Evolutionary conservation across 2,888 invertebrate genomes (phyloP), one percentile per base, ranked within the genome.

Genomic region (Agrotis puta): DNA sequence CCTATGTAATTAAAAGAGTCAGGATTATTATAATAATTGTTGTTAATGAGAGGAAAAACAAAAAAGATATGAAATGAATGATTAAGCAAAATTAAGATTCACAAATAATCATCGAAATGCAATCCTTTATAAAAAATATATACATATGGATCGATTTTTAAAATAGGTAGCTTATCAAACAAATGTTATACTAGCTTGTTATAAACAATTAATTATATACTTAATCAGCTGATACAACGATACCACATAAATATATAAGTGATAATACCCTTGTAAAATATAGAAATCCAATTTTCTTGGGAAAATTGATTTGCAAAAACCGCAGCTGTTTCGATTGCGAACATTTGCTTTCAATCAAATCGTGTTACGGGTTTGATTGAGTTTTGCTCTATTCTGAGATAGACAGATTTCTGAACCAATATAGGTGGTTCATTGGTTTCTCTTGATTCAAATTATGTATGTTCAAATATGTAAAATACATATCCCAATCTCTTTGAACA

Each of bases 301-400:
- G 3, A 20, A 63, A 72, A 59, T 47, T 20, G 11, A 24, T 74
- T 63, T 33, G 7, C 18, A 43, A 27, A 48, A 43, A 51, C 48
- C 64, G 50, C 80, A 80, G 43, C 81, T 75, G 69, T 64, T 68
- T 59, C 63, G 63, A 59, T 59, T 5, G 14, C 22, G 16, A 64
- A n/a, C 18, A 33, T 20, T 70, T 43, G 24, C 43, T 45, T 72
- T 16, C 59, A 59, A 59, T 72, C 64, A 59, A 72, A 53, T 51
- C 43, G 43, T 22, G 48, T 20, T 39, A 72, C 9, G 45, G 24
- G 3, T 75, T 64, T 64, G 51, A 72, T 72, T 24, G 56, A 62
- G 16, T 62, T 56, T n/a, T n/a, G n/a, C 45, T 78, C 50, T 79
- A 53, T 22, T 24, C 24, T 11, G 48, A 76, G 43, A 47, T 74